phyloP scores from a whole-genome alignment of 2,888 invertebrate species.

The Cordilura impudica region DNA sequence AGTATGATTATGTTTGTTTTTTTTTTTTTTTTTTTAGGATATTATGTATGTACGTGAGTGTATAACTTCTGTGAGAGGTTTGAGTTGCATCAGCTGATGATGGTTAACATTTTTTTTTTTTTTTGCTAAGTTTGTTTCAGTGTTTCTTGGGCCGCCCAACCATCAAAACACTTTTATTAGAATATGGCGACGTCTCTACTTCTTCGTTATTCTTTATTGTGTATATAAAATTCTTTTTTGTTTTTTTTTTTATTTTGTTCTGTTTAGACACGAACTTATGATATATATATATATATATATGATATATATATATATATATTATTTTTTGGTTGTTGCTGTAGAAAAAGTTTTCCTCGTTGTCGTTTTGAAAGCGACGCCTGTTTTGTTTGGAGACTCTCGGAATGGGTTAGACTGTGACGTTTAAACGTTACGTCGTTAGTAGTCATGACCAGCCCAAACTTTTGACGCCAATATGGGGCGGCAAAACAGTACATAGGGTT shows the following conservation, averaged over 20 bases:
- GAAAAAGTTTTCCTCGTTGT: not conserved
- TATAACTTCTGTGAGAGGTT: not conserved
- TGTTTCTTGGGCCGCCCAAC: not conserved
- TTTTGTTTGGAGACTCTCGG: constrained; percentile 36
- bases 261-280: constrained; percentile 50
- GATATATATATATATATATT: too few species aligned
- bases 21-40: constrained; percentile 3
- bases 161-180: constrained; percentile 1
- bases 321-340: constrained; percentile 6
- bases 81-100: constrained; percentile 32
- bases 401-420: constrained; percentile 36
- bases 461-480: not conserved
- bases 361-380: constrained; percentile 14
- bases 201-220: not conserved
- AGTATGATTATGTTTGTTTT: not conserved
- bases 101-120: too few species aligned
- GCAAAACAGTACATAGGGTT: not conserved
- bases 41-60: not conserved
- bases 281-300: too few species aligned
- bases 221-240: not conserved
- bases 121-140: not conserved
- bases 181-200: not conserved
- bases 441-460: not conserved
- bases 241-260: constrained; percentile 38
- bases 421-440: not conserved